A percentile compares a stretch with the other conserved stretches of the same genome.
Conservation (phyloP, 2,113 vertebrate genomes). For the Garra rufa region DNA sequence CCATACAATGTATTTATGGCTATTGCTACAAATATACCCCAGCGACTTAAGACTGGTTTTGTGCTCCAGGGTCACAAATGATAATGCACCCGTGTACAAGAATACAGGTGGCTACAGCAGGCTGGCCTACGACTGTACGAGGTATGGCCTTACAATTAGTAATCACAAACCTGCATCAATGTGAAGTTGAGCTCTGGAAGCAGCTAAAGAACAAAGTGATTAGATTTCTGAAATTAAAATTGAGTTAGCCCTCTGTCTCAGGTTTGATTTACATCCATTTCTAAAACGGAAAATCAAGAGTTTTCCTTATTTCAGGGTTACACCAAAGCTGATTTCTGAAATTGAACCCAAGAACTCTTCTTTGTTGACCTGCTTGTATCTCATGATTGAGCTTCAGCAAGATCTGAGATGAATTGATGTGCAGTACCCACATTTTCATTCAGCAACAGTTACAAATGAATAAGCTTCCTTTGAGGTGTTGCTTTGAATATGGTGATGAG, state of each 20-base stretch:
- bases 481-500: neutral
- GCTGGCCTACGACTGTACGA: neutral
- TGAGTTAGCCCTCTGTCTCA: neutral
- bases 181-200: neutral
- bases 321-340: neutral
- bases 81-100: too few species aligned
- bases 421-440: neutral
- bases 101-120: too few species aligned
- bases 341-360: neutral
- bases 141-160: neutral
- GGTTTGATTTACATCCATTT: neutral
- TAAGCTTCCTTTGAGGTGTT: neutral
- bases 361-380: neutral
- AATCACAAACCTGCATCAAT: neutral
- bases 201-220: neutral
- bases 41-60: too few species aligned
- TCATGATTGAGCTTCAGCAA: neutral
- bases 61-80: too few species aligned
- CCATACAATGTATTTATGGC: too few species aligned
- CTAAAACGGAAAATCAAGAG: neutral
- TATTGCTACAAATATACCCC: too few species aligned
- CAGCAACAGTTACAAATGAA: neutral
- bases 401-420: neutral
- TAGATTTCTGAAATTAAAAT: neutral
- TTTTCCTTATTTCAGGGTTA: neutral